phyloP scores from a whole-genome alignment of 2,113 vertebrate species.

The Microcebus jonahi region DNA sequence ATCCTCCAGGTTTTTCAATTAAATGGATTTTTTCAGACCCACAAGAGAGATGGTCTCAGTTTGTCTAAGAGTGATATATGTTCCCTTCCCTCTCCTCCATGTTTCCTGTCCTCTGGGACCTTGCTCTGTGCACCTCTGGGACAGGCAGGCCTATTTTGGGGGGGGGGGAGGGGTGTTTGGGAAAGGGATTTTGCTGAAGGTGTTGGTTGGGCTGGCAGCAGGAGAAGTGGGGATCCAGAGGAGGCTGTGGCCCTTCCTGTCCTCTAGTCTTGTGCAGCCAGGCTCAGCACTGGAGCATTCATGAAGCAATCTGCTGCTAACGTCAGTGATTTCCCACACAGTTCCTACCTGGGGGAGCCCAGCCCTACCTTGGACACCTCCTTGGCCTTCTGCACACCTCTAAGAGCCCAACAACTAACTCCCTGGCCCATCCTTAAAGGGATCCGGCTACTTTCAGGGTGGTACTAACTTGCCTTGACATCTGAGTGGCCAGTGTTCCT shows the following conservation, averaged over 20 bases:
- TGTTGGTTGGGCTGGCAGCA: neutral
- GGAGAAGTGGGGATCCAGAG: neutral
- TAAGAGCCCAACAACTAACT: neutral
- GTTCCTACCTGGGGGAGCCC: neutral
- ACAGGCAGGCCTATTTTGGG: neutral
- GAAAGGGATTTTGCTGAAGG: neutral
- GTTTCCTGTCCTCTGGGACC: neutral
- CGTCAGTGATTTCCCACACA: neutral
- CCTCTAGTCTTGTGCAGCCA: neutral
- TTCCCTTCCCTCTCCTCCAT: neutral
- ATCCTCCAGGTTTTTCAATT: conserved; percentile 74
- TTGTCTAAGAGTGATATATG: conserved; percentile 16
- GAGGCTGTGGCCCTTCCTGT: neutral
- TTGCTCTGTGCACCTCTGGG: neutral
- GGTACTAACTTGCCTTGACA: neutral
- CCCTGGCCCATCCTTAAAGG: neutral
- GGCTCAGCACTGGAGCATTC: neutral
- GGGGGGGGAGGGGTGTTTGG: neutral
- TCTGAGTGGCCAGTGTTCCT: neutral
- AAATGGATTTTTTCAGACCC: conserved; percentile 80
- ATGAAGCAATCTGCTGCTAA: neutral
- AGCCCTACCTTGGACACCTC: neutral
- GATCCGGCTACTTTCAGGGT: neutral
- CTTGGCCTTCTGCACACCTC: neutral
- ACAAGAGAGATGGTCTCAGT: conserved; percentile 47